A percentile compares a stretch with the other conserved stretches of the same genome.
phyloP scores from a whole-genome alignment of 23 tunicate species.

The Trididemnum miniatum region DNA sequence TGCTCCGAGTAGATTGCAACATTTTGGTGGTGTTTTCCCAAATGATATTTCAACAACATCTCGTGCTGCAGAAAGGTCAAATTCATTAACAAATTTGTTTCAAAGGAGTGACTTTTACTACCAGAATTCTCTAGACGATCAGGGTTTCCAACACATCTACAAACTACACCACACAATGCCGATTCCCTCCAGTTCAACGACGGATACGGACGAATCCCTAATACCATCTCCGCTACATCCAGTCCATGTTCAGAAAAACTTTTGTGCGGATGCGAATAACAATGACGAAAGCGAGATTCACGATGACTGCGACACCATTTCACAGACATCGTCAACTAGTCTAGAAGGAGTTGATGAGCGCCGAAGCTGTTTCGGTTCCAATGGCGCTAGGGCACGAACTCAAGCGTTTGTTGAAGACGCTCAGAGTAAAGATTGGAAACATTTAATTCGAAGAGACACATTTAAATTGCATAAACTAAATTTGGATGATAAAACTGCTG shows the following conservation, averaged over 20 bases:
- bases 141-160: not conserved
- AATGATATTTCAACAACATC: not conserved
- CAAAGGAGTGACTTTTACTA: not conserved
- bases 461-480: not conserved
- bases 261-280: not conserved
- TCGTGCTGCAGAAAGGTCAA: not conserved
- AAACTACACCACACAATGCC: not conserved
- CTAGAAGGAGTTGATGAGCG: slow-evolving; percentile 2
- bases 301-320: slow-evolving; percentile 18
- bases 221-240: not conserved
- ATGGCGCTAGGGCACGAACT: not conserved
- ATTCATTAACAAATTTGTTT: slow-evolving; percentile 29
- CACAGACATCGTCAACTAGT: slow-evolving; percentile 20
- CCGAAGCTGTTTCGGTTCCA: not conserved
- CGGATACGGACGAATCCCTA: not conserved
- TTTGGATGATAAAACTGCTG: not conserved
- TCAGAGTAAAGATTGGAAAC: not conserved
- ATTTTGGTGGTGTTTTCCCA: not conserved
- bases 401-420: not conserved
- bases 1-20: slow-evolving; percentile 53
- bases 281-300: slow-evolving; percentile 9
- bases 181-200: not conserved
- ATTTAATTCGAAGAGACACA: slow-evolving; percentile 18
- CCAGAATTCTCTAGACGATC: too few species aligned
- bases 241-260: not conserved